Base-by-base conservation (phyloP, 2,888 invertebrate genomes). In the Drosophila peninsularis region DNA sequence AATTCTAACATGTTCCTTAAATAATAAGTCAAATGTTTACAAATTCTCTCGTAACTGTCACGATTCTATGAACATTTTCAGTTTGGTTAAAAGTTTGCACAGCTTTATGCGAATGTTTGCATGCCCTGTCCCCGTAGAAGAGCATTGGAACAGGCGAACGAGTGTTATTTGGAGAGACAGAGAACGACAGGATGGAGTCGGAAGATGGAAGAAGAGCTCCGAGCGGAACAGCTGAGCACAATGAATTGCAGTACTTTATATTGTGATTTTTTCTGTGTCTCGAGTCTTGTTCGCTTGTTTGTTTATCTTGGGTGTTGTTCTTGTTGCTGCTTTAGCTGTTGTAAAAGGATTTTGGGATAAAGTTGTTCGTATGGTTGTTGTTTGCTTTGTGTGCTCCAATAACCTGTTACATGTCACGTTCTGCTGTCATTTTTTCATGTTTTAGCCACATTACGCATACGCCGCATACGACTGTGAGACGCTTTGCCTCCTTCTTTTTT, bases 181-280 rank as follows among this genome's bases (percentile, higher is more conserved):
- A 27, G 34, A 32, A 32, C 13, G 47, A 50, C 13, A 36, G 13
- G n/a, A 10, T 24, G 13, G 21, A 13, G 34, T 14, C 27, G 6
- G 41, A 27, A 24, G 27, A 30, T 49, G n/a, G 42, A 39, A 39
- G 45, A 42, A 36, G 45, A 37, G 30, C 37, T 63, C 57, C 65
- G 50, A 56, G 66, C 49, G 63, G 75, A 82, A 82, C 82, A 85
- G 80, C 77, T 56, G 63, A 69, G 67, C 63, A 88, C 86, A 84
- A 85, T 88, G 88, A 82, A 84, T 84, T 85, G 71, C 86, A 79
- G 82, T 89, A 76, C 88, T 89, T 88, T 85, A 85, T 89, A 78
- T 89, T 78, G 75, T 78, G 78, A 73, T 87, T 81, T 72, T 81
- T 67, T 80, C 10, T 61, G 50, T 77, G 72, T 62, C 45, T 42